Conservation (phyloP, 2,888 invertebrate genomes). For the Lycia hirtaria region DNA sequence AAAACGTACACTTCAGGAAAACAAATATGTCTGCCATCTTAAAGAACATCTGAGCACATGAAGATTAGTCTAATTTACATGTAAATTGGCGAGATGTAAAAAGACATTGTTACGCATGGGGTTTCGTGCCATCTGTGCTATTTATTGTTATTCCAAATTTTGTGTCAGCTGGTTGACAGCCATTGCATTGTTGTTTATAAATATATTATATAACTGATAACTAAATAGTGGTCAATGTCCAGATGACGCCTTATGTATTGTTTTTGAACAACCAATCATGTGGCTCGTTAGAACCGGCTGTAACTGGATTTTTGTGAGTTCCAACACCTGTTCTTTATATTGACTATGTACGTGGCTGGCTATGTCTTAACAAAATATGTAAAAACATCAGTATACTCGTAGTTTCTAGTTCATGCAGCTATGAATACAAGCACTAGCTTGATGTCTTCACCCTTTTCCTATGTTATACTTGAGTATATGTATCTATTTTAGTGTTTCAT, state of each 20-base stretch:
- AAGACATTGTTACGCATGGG: conserved; percentile 38
- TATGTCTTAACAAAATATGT: too few species aligned
- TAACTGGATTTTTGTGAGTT: too few species aligned
- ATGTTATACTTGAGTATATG: too few species aligned
- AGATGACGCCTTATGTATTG: background rate
- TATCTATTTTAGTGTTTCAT: too few species aligned
- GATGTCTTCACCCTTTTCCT: too few species aligned
- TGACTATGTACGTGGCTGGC: too few species aligned
- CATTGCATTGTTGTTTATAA: conserved; percentile 11
- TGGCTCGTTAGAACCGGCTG: too few species aligned
- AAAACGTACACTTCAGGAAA: background rate
- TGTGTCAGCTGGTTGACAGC: conserved; percentile 17
- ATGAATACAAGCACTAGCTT: too few species aligned
- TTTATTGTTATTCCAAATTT: conserved; percentile 20
- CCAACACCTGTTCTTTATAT: too few species aligned
- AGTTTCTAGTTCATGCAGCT: too few species aligned
- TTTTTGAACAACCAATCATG: too few species aligned
- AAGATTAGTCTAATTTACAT: conserved; percentile 56
- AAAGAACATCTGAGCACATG: conserved; percentile 49
- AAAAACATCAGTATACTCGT: too few species aligned
- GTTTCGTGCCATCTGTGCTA: conserved; percentile 4
- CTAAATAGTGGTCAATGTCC: conserved; percentile 11
- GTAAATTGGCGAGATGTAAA: conserved; percentile 46
- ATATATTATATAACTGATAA: conserved; percentile 2
- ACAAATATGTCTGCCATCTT: conserved; percentile 31